These are phyloP conservation scores for Gephyroberyx darwinii DNA, from an alignment of 2,797 vertebrate species.

Conservation along the genomic window DNA sequence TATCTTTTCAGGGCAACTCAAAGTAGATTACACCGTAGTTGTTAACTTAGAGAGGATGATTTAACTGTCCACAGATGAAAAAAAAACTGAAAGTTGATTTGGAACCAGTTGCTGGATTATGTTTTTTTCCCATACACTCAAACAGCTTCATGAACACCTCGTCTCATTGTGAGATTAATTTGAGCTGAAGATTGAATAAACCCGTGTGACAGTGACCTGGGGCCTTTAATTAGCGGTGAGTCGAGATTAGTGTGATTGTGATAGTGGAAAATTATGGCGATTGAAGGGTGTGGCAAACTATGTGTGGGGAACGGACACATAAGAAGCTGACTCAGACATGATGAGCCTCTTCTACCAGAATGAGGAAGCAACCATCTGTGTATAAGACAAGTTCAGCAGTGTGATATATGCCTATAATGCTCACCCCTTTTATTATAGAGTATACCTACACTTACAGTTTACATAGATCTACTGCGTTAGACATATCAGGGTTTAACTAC, in stretches of 20 bases:
- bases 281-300: conserved; percentile 35
- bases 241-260: conserved; percentile 26
- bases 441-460: no score
- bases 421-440: no score
- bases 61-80: no score
- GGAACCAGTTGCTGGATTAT: no score
- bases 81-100: no score
- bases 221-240: neutral
- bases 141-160: no score
- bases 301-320: neutral
- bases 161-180: neutral
- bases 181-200: conserved; percentile 5
- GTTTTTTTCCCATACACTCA: no score
- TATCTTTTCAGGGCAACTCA: neutral
- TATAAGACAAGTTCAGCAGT: conserved; percentile 11
- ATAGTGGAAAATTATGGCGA: conserved; percentile 36
- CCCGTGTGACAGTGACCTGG: neutral
- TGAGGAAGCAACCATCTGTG: conserved; percentile 23
- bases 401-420: neutral
- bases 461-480: no score
- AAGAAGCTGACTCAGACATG: conserved; percentile 22
- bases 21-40: no score
- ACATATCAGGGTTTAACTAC: no score
- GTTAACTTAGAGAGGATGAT: no score
- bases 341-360: conserved; percentile 42